These are phyloP conservation scores for Tragelaphus imberbis DNA, from an alignment of 2,113 vertebrate genomes.

Conservation along the genomic window DNA sequence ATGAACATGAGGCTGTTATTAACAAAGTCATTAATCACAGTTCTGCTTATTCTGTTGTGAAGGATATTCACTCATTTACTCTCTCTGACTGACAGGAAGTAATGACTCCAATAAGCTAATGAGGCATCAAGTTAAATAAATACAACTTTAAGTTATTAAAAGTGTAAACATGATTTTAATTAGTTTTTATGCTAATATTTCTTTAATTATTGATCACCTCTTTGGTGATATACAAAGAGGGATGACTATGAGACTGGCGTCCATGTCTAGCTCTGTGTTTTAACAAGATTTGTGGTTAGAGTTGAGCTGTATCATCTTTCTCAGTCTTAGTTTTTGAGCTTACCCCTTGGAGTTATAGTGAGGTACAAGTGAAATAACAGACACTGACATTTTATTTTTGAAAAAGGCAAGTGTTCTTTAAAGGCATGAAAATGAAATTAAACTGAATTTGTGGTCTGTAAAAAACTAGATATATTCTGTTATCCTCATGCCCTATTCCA, in stretches of 20 bases:
- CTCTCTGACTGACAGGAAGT: constrained; percentile 34
- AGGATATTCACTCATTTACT: constrained; percentile 36
- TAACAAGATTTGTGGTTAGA: neutral
- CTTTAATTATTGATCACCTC: neutral
- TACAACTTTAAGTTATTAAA: constrained; percentile 54
- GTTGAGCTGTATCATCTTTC: neutral
- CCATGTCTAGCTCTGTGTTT: neutral
- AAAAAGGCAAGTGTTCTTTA: neutral
- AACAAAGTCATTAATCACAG: constrained; percentile 44
- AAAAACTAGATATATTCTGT: neutral
- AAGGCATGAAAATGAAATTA: neutral
- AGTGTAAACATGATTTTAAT: constrained; percentile 59
- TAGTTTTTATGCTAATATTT: constrained; percentile 29
- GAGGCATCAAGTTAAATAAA: constrained; percentile 55
- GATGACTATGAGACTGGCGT: neutral
- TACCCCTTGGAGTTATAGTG: neutral
- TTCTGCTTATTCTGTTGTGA: constrained; percentile 17
- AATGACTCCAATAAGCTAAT: constrained; percentile 61
- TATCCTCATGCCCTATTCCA: neutral
- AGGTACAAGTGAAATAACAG: neutral
- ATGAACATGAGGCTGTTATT: neutral
- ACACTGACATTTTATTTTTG: neutral
- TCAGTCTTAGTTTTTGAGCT: neutral
- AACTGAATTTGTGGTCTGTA: neutral
- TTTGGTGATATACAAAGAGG: neutral